Evolutionary conservation across 2,888 invertebrate genomes (phyloP).

Genomic region (Phyllotreta cruciferae): DNA sequence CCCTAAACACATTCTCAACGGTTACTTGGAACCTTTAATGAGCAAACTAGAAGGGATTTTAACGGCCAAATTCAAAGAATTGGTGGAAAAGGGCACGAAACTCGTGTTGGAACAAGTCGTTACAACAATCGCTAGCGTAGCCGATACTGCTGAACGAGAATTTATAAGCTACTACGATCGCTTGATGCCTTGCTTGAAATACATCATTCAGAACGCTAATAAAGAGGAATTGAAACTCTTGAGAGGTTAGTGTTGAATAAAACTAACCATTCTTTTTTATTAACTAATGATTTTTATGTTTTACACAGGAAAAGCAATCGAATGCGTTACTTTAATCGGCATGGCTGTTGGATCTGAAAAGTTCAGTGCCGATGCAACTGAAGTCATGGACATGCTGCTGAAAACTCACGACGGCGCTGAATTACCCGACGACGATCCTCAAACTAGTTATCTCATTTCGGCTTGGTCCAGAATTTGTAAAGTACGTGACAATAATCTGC

Average conservation of each 20-base stretch:
- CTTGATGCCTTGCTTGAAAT: conserved; percentile 93
- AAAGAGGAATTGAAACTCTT: conserved; percentile 87
- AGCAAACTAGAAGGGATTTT: conserved; percentile 88
- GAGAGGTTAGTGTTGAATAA: conserved; percentile 66
- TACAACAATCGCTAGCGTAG: conserved; percentile 98
- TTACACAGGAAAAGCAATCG: conserved; percentile 82
- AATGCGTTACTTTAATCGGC: conserved; percentile 98
- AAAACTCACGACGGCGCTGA: conserved; percentile 83
- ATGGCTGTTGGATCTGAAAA: conserved; percentile 82
- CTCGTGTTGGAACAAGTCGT: conserved; percentile 97
- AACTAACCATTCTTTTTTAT: not conserved
- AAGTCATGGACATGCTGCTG: conserved; percentile 93
- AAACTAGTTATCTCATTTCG: conserved; percentile 96
- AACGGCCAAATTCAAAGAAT: conserved; percentile 91
- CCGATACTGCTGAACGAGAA: conserved; percentile 96
- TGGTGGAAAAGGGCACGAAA: conserved; percentile 93
- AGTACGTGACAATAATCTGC: conserved; percentile 44
- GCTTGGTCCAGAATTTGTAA: conserved; percentile 99
- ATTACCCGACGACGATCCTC: conserved; percentile 93
- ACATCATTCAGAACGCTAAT: conserved; percentile 93
- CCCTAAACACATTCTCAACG: conserved; percentile 90
- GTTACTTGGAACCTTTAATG: conserved; percentile 92
- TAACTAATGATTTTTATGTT: not conserved
- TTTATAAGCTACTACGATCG: conserved; percentile 95
- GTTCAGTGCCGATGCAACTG: conserved; percentile 90